phyloP scores from a whole-genome alignment of 2,888 invertebrate species.

The Saturnia japonica region DNA sequence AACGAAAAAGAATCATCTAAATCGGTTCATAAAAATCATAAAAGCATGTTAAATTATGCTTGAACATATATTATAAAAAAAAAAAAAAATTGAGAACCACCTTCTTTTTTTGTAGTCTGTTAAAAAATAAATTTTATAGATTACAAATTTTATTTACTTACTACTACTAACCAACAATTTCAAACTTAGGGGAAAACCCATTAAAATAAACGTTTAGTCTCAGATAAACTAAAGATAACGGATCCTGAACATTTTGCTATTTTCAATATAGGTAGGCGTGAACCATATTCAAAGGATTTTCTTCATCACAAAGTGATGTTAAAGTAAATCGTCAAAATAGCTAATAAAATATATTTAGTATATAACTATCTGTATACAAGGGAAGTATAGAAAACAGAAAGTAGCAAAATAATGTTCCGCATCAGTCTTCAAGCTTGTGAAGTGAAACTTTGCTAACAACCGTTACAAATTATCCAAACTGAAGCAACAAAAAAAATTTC shows the following conservation, averaged over 20 bases:
- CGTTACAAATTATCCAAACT: slow-evolving; percentile 5
- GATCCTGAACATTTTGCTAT: not conserved
- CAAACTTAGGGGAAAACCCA: not conserved
- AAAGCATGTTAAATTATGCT: too few relatives aligned
- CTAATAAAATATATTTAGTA: not conserved
- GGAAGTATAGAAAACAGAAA: not conserved
- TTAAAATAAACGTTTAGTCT: too few relatives aligned
- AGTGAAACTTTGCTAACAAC: not conserved
- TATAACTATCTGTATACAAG: not conserved
- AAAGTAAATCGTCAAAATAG: not conserved
- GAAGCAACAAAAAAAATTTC: not conserved
- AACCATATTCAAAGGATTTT: not conserved
- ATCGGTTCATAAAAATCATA: too few relatives aligned
- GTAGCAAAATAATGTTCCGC: not conserved
- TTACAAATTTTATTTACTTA: too few relatives aligned
- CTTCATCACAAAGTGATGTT: not conserved
- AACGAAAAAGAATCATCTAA: too few relatives aligned
- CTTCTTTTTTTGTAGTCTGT: too few relatives aligned
- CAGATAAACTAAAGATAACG: too few relatives aligned
- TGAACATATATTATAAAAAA: too few relatives aligned
- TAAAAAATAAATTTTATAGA: too few relatives aligned
- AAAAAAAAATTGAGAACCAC: too few relatives aligned
- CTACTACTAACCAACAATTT: not conserved
- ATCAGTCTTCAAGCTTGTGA: not conserved
- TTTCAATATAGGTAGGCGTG: not conserved